These are phyloP conservation scores for Odocoileus hemionus DNA, from an alignment of 2,113 vertebrate species.

Conservation along the genomic window DNA sequence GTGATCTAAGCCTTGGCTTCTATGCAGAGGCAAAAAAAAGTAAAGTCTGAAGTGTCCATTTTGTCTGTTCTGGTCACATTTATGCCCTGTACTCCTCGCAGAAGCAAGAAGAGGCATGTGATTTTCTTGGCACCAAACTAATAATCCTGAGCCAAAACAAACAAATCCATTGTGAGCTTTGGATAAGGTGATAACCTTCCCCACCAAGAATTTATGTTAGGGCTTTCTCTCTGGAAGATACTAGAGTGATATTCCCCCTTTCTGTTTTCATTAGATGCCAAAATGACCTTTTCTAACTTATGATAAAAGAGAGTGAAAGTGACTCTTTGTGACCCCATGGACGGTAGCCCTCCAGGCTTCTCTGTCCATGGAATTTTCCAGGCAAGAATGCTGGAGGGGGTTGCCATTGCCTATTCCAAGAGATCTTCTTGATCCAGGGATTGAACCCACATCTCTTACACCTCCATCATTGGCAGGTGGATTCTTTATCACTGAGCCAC, in stretches of 20 bases:
- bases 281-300: not conserved
- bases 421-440: not conserved
- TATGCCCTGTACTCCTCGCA: not conserved
- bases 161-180: not conserved
- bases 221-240: not conserved
- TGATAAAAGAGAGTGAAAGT: not conserved
- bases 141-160: not conserved
- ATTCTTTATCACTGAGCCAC: not conserved
- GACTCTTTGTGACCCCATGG: not conserved
- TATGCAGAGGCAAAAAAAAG: not conserved
- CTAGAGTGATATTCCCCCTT: not conserved
- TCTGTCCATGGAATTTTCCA: not conserved
- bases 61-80: not conserved
- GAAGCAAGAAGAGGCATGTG: constrained; percentile 1
- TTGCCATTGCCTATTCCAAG: not conserved
- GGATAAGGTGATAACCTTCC: not conserved
- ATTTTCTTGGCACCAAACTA: constrained; percentile 10
- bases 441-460: not conserved
- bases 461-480: not conserved
- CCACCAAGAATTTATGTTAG: not conserved
- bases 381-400: not conserved
- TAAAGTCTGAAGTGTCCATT: not conserved
- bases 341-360: not conserved
- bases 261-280: not conserved
- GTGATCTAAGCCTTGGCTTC: not conserved